Conservation (phyloP, 2,113 vertebrate genomes). For the Odocoileus hemionus region DNA sequence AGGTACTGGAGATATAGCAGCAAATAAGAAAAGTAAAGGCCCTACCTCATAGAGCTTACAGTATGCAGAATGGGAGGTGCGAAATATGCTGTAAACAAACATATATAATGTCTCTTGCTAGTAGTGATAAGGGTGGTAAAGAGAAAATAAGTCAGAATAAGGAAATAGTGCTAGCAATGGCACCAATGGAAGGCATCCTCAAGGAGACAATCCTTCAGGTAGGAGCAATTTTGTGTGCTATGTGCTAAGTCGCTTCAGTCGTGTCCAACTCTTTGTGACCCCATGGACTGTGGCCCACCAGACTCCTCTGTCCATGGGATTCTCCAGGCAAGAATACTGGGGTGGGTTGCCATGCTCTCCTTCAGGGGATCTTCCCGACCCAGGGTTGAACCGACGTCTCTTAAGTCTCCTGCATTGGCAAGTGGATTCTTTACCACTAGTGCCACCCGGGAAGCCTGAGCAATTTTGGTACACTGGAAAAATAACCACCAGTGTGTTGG, state of each 20-base stretch:
- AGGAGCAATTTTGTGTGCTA: not conserved
- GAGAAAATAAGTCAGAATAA: not conserved
- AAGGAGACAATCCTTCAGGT: not conserved
- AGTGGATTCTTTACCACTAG: not conserved
- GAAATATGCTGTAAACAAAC: not conserved
- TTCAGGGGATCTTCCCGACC: not conserved
- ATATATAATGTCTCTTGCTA: not conserved
- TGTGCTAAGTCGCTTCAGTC: not conserved
- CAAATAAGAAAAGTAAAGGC: not conserved
- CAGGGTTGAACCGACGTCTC: not conserved
- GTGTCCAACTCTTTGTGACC: not conserved
- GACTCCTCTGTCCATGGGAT: not conserved
- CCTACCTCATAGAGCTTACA: not conserved
- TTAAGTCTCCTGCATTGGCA: not conserved
- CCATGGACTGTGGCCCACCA: not conserved
- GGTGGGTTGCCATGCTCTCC: not conserved
- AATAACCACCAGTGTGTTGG: not conserved
- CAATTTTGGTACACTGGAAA: not conserved
- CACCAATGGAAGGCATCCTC: not conserved
- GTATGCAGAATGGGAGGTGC: rapidly evolving
- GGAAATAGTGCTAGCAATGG: not conserved
- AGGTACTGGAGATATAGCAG: not conserved
- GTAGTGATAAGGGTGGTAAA: not conserved
- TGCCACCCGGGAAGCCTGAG: not conserved
- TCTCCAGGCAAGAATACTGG: not conserved